Conservation (phyloP, 1,140 invertebrate genomes). For the Sinella curviseta region DNA sequence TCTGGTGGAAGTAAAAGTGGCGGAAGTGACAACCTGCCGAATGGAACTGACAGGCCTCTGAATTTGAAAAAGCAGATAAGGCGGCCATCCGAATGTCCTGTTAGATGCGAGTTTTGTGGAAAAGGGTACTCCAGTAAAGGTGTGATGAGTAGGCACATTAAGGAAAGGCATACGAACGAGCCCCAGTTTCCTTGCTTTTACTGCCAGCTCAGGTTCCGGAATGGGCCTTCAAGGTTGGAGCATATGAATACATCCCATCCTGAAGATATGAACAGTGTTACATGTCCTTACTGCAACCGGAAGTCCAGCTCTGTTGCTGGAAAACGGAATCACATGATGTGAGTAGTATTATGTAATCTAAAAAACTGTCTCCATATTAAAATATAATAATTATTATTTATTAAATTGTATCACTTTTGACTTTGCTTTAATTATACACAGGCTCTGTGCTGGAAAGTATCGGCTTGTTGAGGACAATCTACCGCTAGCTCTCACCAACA, state of each 20-base stretch:
- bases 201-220: neutral
- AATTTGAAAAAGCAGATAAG: neutral
- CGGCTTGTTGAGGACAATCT: too few species aligned
- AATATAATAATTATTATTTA: too few species aligned
- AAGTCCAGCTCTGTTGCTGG: neutral
- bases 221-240: neutral
- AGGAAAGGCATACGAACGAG: neutral
- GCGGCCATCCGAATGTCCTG: neutral
- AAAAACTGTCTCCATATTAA: too few species aligned
- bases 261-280: neutral
- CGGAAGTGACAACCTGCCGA: too few species aligned
- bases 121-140: neutral
- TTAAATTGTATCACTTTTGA: neutral
- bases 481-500: too few species aligned
- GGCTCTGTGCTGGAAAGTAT: neutral
- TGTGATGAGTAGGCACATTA: neutral
- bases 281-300: neutral
- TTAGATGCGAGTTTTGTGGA: neutral
- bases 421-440: neutral
- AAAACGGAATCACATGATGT: conserved; percentile 15
- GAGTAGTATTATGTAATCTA: neutral
- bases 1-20: neutral
- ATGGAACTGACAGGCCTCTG: neutral
- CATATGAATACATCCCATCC: neutral
- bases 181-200: conserved; percentile 17